These are phyloP conservation scores for Scolanthus callimorphus DNA, from an alignment of 92 coral and sea anemone genomes.

Conservation along the genomic window DNA sequence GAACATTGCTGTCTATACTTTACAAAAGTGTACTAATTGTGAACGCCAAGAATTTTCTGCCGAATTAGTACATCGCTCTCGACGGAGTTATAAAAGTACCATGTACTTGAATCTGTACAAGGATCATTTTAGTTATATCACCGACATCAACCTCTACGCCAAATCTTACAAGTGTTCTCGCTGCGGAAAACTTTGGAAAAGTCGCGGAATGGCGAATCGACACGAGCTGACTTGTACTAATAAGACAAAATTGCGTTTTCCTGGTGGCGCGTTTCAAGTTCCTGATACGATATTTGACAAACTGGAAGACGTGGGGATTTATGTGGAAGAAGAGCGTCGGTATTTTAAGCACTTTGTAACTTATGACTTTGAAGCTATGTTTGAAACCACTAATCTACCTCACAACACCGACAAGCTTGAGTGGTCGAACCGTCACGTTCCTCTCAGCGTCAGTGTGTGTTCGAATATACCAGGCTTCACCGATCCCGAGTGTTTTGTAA, in stretches of 20 bases:
- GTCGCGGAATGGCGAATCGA: background rate
- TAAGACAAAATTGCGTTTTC: background rate
- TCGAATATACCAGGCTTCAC: slow-evolving; percentile 23
- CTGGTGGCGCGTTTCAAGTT: slow-evolving; percentile 14
- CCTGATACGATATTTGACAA: background rate
- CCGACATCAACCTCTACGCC: slow-evolving; percentile 6
- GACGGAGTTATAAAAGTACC: slow-evolving; percentile 8
- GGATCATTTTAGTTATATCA: slow-evolving; percentile 26
- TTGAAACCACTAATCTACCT: background rate
- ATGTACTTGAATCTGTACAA: slow-evolving; percentile 32
- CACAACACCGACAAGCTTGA: slow-evolving; percentile 10
- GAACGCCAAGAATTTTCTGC: background rate
- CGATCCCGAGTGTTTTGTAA: slow-evolving; percentile 14
- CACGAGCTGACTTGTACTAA: slow-evolving; percentile 18
- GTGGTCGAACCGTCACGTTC: slow-evolving; percentile 14
- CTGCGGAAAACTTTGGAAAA: slow-evolving; percentile 20
- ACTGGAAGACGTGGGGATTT: slow-evolving; percentile 11
- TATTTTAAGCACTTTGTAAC: slow-evolving; percentile 7
- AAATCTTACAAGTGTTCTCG: slow-evolving; percentile 26
- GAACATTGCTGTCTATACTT: slow-evolving; percentile 10
- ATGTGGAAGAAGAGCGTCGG: background rate
- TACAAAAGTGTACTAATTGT: background rate
- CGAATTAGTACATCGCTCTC: slow-evolving; percentile 19
- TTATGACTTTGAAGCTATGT: slow-evolving; percentile 13
- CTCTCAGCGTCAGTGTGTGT: slow-evolving; percentile 12